Base-by-base conservation (phyloP, 2,113 vertebrate species). In the Eretmodus cyanostictus region DNA sequence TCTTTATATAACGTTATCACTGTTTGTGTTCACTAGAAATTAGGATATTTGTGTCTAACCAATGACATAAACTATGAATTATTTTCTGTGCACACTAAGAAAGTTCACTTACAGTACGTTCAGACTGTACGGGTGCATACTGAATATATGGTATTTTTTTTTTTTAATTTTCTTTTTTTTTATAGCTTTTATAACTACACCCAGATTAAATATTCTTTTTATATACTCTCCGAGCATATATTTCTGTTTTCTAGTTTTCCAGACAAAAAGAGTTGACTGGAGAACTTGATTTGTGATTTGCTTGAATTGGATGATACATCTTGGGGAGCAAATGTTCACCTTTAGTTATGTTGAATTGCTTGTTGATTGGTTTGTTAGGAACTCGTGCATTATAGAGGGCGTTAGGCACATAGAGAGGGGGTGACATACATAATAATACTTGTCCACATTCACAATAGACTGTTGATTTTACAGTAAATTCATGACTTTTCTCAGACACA, bases 191-290 rank as follows among this genome's bases (percentile, higher is more conserved):
- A 61, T 61, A 61, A 29, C 24, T 19, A 47, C 40, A 1, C 24
- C 4, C 40, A 76, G 42, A 29, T 76, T 17, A 76, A 73, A 73
- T 29, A 76, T 47, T 73, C 1, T 45, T 47, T 73, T 29, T 76
- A 29, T 47, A 1, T 76, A 17, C 40, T 76, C 24, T 19, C 71
- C 0, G 10, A 27, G 6, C 14, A 29, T 17, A 42, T 16, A 1
- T 47, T 29, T 47, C n/a, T 42, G 36, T 29, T 19, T 0, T 14
- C 16, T 8, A 9, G 13, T 14, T 57, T 16, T 61, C 68, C 13
- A 45, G 40, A 24, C 13, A 73, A 73, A 73, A 42, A 0, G 13
- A 14, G 5, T 45, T 71, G 38, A 36, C 29, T 36, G 31, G 31
- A 63, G 9, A 63, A 63, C 9, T 27, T 24, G 24, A 47, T 47